Conservation (phyloP, 2,113 vertebrate genomes). For the Phylloscopus whistleri region DNA sequence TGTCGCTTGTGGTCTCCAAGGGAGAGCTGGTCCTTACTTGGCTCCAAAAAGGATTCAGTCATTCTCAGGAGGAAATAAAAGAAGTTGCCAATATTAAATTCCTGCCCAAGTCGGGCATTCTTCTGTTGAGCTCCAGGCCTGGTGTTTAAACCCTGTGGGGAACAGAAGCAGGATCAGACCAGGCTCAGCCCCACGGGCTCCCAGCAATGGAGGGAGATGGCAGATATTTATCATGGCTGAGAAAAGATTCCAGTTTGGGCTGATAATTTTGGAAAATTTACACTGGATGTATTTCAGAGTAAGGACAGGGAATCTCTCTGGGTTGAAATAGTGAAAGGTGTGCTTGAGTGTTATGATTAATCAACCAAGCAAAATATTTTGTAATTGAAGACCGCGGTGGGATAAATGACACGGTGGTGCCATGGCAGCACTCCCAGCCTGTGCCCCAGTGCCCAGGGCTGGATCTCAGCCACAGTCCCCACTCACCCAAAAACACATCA, state of each 20-base stretch:
- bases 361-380: not conserved
- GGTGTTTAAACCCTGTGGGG: not conserved
- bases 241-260: not conserved
- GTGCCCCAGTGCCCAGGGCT: not conserved
- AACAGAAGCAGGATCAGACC: not conserved
- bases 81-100: not conserved
- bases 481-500: not conserved
- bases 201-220: not conserved
- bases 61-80: not conserved
- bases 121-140: not conserved
- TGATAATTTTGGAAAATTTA: not conserved
- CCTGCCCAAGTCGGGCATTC: not conserved
- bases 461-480: not conserved
- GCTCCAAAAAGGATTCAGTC: not conserved
- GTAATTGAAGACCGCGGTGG: not conserved
- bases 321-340: not conserved
- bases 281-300: not conserved
- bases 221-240: not conserved
- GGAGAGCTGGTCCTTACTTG: not conserved
- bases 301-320: not conserved
- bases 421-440: fast-evolving
- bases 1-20: not conserved
- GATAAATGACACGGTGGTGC: not conserved
- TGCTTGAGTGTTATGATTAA: not conserved
- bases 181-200: not conserved